phyloP scores from a whole-genome alignment of 2,113 vertebrate species.

The Alligator mississippiensis region DNA sequence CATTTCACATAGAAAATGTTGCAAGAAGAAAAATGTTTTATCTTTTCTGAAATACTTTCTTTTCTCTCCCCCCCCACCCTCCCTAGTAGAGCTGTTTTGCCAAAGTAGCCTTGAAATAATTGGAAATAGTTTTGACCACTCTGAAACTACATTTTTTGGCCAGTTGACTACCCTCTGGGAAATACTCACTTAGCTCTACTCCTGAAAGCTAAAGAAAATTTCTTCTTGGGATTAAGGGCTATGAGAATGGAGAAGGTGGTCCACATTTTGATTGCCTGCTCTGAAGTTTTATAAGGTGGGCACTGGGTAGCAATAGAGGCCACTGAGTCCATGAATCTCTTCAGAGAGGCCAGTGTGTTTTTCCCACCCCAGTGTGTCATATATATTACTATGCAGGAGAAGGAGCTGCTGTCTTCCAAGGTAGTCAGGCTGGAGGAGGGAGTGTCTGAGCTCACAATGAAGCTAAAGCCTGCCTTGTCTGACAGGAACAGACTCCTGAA shows the following conservation, averaged over 20 bases:
- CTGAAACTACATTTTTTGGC: too few species aligned
- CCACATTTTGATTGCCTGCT: background rate
- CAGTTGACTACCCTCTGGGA: too few species aligned
- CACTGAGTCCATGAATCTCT: background rate
- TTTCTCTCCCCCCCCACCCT: too few species aligned
- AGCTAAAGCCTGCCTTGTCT: slow-evolving; percentile 50
- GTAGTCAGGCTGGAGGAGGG: slow-evolving; percentile 72
- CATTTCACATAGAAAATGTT: too few species aligned
- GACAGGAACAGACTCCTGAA: slow-evolving; percentile 72
- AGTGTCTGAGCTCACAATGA: slow-evolving; percentile 70
- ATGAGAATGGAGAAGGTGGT: background rate
- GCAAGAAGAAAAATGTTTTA: too few species aligned
- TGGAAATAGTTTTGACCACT: too few species aligned
- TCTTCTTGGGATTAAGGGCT: background rate
- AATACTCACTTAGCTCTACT: too few species aligned
- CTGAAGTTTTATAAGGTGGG: background rate
- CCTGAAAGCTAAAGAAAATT: too few species aligned
- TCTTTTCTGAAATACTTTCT: too few species aligned
- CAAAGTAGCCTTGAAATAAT: too few species aligned
- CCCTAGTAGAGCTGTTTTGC: too few species aligned
- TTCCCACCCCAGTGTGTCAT: background rate
- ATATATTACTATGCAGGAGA: slow-evolving; percentile 71
- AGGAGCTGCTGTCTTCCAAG: slow-evolving; percentile 75
- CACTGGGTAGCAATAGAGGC: background rate
- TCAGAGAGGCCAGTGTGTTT: background rate